Percentiles rank a stretch among this genome's conserved stretches.
phyloP scores from a whole-genome alignment of 2,888 invertebrate genomes.

The Chrysina gloriosa region DNA sequence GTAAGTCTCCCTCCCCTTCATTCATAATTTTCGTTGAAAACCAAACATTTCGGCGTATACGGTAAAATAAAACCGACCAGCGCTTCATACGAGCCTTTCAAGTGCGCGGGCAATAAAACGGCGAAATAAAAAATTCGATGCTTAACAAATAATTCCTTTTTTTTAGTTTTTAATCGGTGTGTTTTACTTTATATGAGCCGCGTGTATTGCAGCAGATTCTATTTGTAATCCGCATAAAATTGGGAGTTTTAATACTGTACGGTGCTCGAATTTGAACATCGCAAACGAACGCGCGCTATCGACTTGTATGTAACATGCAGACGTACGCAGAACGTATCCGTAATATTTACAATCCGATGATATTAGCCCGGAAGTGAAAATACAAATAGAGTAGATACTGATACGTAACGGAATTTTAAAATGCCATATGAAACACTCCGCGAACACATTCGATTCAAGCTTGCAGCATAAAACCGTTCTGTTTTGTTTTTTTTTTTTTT shows the following conservation, averaged over 20 bases:
- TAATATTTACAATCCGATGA: not conserved
- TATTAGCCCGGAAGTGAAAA: not conserved
- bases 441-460: too few species aligned
- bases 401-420: too few species aligned
- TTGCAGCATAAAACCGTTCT: too few species aligned
- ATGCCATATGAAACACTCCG: too few species aligned
- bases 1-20: constrained; percentile 50
- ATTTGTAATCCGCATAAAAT: constrained; percentile 1
- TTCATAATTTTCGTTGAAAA: too few species aligned
- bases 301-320: not conserved
- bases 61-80: too few species aligned
- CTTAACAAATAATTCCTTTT: not conserved
- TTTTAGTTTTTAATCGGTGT: not conserved
- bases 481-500: too few species aligned
- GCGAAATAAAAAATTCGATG: not conserved
- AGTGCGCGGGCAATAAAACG: too few species aligned
- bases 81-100: too few species aligned
- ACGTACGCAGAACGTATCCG: too few species aligned
- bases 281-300: not conserved
- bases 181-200: not conserved
- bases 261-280: not conserved
- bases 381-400: not conserved
- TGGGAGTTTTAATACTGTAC: constrained; percentile 9
- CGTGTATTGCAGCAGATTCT: constrained; percentile 6
- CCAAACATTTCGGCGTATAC: too few species aligned